Evolutionary conservation across 2,113 vertebrate species (phyloP), one percentile per base, ranked within the genome.

Genomic region (Suricata suricatta): DNA sequence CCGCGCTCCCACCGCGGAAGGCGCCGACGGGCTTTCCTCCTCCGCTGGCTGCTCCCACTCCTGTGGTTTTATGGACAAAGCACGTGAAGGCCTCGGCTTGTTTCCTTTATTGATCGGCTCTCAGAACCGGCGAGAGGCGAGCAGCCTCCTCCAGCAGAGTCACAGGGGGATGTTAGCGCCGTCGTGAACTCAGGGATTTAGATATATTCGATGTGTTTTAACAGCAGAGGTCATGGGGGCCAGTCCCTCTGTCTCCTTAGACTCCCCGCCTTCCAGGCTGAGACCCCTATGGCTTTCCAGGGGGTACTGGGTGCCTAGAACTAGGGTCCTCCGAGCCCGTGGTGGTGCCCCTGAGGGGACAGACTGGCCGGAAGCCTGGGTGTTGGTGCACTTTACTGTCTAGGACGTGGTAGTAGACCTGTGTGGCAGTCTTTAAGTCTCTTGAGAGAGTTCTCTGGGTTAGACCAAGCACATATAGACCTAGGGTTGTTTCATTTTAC

Each of bases 351-450:
- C 17, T 38, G 1, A 2, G 52, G 50, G 0, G 74, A 27, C 64
- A 0, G 35, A 15, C 15, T 1, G 21, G 16, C 33, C 76, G 0
- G 54, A 8, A 1, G 16, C 4, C 54, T 6, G 1, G 27, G 2
- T 21, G n/a, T 3, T 7, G 15, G 3, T 33, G 19, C 64, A 2
- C 8, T 13, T 21, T 5, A 0, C 1, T 9, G 6, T 21, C 19
- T 1, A 0, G 80, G n/a, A 9, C 7, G 15, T 25, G 23, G 27
- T n/a, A 1, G 10, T 19, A 12, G 27, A 64, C 3, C 8, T 0
- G 21, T 15, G 6, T 31, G 0, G 2, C 1, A 0, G n/a, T 10
- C 2, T 29, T 23, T 5, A 4, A 0, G 23, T 17, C 84, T 33
- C 23, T 63, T 4, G 27, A n/a, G 13, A 19, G 33, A 31, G 8